A percentile compares a stretch with the other conserved stretches of the same genome.
These are phyloP conservation scores for Sthenelais limicola DNA, from an alignment of 2,888 invertebrate genomes.

Conservation along the genomic window DNA sequence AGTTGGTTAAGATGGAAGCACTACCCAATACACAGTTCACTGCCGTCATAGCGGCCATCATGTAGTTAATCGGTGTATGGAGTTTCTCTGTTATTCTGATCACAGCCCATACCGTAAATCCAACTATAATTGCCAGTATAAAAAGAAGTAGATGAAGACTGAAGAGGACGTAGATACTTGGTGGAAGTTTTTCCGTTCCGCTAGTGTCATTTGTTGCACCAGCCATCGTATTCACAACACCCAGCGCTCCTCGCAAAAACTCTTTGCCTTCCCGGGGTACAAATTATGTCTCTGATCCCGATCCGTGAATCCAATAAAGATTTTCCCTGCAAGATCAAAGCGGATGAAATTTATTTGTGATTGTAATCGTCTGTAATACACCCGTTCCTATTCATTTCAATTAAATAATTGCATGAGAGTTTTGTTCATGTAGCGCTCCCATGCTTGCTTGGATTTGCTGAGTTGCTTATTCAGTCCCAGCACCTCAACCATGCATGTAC, in stretches of 20 bases:
- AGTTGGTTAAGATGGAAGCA: neutral
- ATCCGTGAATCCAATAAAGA: too few relatives aligned
- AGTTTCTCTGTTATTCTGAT: neutral
- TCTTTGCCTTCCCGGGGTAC: too few relatives aligned
- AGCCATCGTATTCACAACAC: too few relatives aligned
- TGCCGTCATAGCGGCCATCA: neutral
- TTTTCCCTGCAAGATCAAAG: too few relatives aligned
- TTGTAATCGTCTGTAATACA: too few relatives aligned
- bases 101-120: conserved; percentile 4
- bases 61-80: neutral
- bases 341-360: too few relatives aligned
- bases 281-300: too few relatives aligned
- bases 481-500: neutral
- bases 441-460: neutral
- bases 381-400: too few relatives aligned
- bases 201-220: too few relatives aligned
- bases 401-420: too few relatives aligned
- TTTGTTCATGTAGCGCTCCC: conserved; percentile 23
- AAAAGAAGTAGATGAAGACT: neutral
- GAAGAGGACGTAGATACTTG: neutral
- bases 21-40: conserved; percentile 9
- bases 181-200: neutral
- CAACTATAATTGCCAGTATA: neutral
- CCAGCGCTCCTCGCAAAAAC: too few relatives aligned
- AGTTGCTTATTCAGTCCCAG: conserved; percentile 10